These are phyloP conservation scores for Eilema caniola DNA, from an alignment of 2,888 invertebrate species.

Conservation along the genomic window DNA sequence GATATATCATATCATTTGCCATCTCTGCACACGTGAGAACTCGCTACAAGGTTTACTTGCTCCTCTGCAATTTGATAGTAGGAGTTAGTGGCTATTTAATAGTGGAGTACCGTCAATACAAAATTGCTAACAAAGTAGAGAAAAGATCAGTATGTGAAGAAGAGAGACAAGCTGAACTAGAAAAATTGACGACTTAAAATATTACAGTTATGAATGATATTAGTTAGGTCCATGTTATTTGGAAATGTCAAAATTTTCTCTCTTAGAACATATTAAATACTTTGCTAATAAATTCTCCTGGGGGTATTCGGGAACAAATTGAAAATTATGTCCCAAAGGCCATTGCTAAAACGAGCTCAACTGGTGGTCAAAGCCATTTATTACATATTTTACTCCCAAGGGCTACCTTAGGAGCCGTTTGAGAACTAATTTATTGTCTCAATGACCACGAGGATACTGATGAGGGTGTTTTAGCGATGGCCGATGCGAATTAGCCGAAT, in stretches of 20 bases:
- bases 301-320: no score
- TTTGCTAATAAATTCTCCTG: no score
- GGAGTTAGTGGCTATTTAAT: slow-evolving; percentile 86
- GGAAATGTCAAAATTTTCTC: not conserved
- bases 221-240: not conserved
- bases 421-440: no score
- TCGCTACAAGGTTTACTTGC: slow-evolving; percentile 83
- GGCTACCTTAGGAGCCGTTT: no score
- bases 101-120: slow-evolving; percentile 69
- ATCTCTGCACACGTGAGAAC: slow-evolving; percentile 85
- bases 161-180: not conserved
- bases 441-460: no score
- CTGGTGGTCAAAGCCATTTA: no score
- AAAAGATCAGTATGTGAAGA: not conserved
- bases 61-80: slow-evolving; percentile 76
- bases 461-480: no score
- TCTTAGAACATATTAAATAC: not conserved
- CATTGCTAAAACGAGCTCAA: no score
- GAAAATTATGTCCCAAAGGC: no score
- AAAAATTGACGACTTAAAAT: not conserved
- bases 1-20: slow-evolving; percentile 88
- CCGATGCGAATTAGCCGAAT: no score
- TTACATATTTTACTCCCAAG: no score
- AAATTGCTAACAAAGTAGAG: slow-evolving; percentile 48
- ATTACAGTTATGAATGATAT: not conserved